phyloP scores from a whole-genome alignment of 35 echinoderm and acorn worm genomes.

The Heliocidaris erythrogramma region DNA sequence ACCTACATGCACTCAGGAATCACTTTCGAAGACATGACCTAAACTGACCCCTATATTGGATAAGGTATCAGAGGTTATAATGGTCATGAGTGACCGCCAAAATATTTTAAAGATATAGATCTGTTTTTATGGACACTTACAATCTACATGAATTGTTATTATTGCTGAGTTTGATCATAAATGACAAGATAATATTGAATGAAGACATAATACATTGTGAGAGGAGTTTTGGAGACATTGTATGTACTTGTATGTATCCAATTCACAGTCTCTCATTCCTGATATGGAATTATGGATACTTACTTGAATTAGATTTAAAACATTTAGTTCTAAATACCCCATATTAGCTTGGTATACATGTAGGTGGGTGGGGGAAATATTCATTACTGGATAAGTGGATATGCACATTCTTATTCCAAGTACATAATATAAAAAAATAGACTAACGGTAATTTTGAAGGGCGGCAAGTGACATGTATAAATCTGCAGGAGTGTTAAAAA shows the following conservation, averaged over 20 bases:
- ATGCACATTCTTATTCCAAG: too few species aligned
- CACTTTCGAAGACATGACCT: constrained; percentile 34
- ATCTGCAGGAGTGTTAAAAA: too few species aligned
- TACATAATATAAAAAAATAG: too few species aligned
- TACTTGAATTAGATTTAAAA: too few species aligned
- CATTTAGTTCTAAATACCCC: too few species aligned
- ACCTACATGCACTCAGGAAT: neutral
- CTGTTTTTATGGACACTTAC: neutral
- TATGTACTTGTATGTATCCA: neutral
- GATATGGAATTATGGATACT: too few species aligned
- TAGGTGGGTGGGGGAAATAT: too few species aligned
- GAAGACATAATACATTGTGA: neutral
- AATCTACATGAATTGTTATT: neutral
- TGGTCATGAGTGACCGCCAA: neutral
- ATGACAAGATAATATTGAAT: neutral
- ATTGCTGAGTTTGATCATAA: neutral
- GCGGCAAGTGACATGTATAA: too few species aligned
- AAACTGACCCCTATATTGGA: constrained; percentile 7
- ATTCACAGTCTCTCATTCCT: neutral
- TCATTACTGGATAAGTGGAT: too few species aligned
- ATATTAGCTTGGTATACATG: too few species aligned
- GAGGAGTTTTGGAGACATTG: neutral
- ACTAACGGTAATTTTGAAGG: too few species aligned
- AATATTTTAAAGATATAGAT: neutral
- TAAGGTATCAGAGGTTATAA: neutral